phyloP scores from a whole-genome alignment of 2,797 vertebrate genomes.

The Sternarchorhynchus goeldii region DNA sequence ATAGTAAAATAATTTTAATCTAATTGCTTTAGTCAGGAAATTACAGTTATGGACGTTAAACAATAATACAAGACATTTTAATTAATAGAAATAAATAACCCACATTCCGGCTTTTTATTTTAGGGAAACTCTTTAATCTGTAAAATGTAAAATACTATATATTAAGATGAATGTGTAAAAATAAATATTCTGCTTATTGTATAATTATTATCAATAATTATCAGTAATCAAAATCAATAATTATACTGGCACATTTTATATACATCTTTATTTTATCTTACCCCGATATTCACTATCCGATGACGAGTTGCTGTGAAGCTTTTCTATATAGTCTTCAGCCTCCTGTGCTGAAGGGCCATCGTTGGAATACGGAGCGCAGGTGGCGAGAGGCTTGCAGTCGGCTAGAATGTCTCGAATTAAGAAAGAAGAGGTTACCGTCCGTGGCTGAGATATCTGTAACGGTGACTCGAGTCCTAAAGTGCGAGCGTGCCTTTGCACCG shows the following conservation, averaged over 20 bases:
- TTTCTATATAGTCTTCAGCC: conserved; percentile 91
- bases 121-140: too few relatives aligned
- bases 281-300: conserved; percentile 98
- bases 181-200: not conserved
- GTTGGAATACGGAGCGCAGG: conserved; percentile 95
- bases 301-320: conserved; percentile 87
- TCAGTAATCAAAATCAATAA: not conserved
- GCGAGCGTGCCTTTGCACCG: conserved; percentile 76
- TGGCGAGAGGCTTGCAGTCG: conserved; percentile 94
- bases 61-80: too few relatives aligned
- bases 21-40: too few relatives aligned
- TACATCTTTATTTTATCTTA: conserved; percentile 59
- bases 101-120: too few relatives aligned
- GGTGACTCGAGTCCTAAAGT: conserved; percentile 82
- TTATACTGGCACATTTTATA: conserved; percentile 15
- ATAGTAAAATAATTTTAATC: too few relatives aligned
- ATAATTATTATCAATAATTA: too few relatives aligned
- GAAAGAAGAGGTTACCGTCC: conserved; percentile 97
- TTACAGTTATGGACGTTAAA: too few relatives aligned
- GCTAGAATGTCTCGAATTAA: conserved; percentile 96
- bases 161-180: not conserved
- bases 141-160: not conserved
- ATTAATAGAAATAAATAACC: too few relatives aligned
- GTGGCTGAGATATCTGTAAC: conserved; percentile 88
- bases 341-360: conserved; percentile 86